phyloP scores from a whole-genome alignment of 2,113 vertebrate species.

The Rattus norvegicus region GRCr8 NC_086029.1:31700001-31700500 shows the following conservation, averaged over 20 bases:
- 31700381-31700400: not conserved
- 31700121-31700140: slow-evolving; percentile 7
- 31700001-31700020: not conserved
- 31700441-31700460: not conserved
- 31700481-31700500: too few species aligned
- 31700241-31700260: not conserved
- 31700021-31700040: not conserved
- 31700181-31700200: not conserved
- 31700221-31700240: not conserved
- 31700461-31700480: not conserved
- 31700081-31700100: not conserved
- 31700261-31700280: not conserved
- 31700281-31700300: not conserved
- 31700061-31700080: not conserved
- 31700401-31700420: not conserved
- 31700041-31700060: not conserved
- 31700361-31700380: not conserved
- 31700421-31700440: not conserved
- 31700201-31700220: not conserved
- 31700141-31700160: not conserved
- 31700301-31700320: not conserved
- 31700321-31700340: not conserved
- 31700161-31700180: not conserved
- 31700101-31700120: not conserved
- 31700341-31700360: not conserved